Percentiles rank a stretch among this genome's conserved stretches.
phyloP scores from a whole-genome alignment of 1,140 invertebrate genomes.

The Drosophila ficusphila region DNA sequence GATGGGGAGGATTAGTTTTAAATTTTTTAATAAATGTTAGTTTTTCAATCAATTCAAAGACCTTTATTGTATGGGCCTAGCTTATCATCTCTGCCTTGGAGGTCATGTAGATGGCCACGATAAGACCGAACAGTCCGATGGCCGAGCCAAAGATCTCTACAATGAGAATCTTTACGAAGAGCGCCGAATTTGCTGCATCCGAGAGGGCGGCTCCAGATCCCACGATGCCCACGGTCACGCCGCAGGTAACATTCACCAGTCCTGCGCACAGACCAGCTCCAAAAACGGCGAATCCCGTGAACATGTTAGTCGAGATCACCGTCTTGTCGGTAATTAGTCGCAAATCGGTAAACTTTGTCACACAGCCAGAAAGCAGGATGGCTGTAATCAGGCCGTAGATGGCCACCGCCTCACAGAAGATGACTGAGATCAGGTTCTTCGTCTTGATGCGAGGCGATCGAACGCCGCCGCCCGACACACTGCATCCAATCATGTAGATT shows the following conservation, averaged over 20 bases:
- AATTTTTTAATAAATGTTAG: conserved; percentile 40
- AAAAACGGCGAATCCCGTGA: conserved; percentile 96
- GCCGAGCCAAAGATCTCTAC: conserved; percentile 99
- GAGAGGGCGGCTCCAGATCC: conserved; percentile 97
- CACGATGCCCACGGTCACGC: conserved; percentile 97
- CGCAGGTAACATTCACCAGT: conserved; percentile 96
- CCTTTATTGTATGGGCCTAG: background rate
- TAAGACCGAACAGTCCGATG: conserved; percentile 98
- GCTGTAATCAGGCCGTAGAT: conserved; percentile 99
- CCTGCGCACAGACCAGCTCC: conserved; percentile 96
- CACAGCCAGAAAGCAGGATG: conserved; percentile 95
- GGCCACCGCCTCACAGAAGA: conserved; percentile 99
- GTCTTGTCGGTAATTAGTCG: conserved; percentile 28
- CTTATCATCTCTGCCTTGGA: conserved; percentile 86
- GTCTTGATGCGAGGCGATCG: conserved; percentile 99
- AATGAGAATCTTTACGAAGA: conserved; percentile 99
- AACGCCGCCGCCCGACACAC: conserved; percentile 98
- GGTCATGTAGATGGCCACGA: conserved; percentile 97
- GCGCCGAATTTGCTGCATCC: conserved; percentile 96
- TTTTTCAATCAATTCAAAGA: background rate
- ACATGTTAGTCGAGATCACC: conserved; percentile 87
- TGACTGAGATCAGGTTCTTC: conserved; percentile 99
- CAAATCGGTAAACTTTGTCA: conserved; percentile 86
- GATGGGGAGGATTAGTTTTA: conserved; percentile 50
- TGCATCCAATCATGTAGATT: conserved; percentile 97